Evolutionary conservation across 2,113 vertebrate genomes (phyloP).

Genomic region (Cyanoramphus novaezelandiae): DNA sequence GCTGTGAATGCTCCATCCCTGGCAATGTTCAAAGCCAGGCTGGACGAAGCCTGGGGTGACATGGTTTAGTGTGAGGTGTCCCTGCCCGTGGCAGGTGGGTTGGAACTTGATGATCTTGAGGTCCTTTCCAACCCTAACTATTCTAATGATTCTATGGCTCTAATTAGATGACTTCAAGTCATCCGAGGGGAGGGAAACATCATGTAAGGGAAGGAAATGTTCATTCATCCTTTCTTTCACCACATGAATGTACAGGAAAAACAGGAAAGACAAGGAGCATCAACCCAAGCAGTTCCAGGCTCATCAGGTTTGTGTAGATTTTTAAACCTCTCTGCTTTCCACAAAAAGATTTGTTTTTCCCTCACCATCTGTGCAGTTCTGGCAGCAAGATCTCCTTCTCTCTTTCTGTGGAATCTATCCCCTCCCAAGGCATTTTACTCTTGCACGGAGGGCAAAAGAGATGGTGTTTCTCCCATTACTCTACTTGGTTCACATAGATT

Average conservation of each 20-base stretch:
- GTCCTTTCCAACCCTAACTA: too few species aligned
- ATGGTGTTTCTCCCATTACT: neutral
- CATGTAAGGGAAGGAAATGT: accelerated
- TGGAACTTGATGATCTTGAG: too few species aligned
- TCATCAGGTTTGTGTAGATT: neutral
- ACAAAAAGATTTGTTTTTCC: neutral
- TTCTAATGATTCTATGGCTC: too few species aligned
- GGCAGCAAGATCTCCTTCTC: neutral
- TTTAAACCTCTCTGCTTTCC: neutral
- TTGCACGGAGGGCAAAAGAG: neutral
- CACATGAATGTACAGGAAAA: neutral
- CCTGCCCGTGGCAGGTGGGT: too few species aligned
- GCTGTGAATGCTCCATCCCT: too few species aligned
- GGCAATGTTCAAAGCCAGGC: too few species aligned
- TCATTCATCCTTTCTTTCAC: neutral
- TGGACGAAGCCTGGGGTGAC: too few species aligned
- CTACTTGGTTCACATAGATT: neutral
- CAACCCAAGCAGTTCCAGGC: neutral
- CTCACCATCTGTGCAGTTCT: neutral
- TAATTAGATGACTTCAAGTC: neutral
- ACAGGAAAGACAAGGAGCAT: neutral
- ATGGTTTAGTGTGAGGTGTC: too few species aligned
- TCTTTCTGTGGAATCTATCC: neutral
- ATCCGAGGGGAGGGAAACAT: neutral
- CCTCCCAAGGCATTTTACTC: neutral